These are phyloP conservation scores for Eilema sororculum DNA, from an alignment of 2,888 invertebrate genomes.

Conservation along the genomic window DNA sequence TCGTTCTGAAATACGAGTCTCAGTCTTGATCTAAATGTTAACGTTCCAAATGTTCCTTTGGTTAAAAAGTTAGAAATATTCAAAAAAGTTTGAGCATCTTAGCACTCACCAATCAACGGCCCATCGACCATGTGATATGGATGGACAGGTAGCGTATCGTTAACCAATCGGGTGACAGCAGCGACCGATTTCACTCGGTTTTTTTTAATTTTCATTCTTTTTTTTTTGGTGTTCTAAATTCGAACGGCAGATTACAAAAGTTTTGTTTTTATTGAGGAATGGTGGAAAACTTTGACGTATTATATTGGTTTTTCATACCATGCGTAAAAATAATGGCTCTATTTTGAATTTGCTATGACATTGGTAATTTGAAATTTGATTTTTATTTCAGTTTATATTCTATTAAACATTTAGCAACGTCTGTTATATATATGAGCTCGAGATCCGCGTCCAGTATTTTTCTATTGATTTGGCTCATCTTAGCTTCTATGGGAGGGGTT, in stretches of 20 bases:
- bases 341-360: conserved; percentile 31
- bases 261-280: conserved; percentile 19
- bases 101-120: conserved; percentile 36
- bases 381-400: neutral
- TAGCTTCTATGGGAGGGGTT: too few relatives aligned
- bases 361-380: too few relatives aligned
- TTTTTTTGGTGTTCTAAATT: conserved; percentile 21
- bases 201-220: conserved; percentile 14
- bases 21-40: too few relatives aligned
- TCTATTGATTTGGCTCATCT: too few relatives aligned
- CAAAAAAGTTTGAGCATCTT: conserved; percentile 24
- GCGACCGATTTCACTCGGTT: conserved; percentile 34
- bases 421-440: too few relatives aligned
- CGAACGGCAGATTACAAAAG: conserved; percentile 45
- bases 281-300: conserved; percentile 33
- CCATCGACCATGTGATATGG: conserved; percentile 40
- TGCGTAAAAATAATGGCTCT: conserved; percentile 25
- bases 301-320: conserved; percentile 27
- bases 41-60: too few relatives aligned
- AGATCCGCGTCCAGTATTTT: too few relatives aligned
- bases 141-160: conserved; percentile 38
- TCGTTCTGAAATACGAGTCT: too few relatives aligned
- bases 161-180: conserved; percentile 47
- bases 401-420: neutral
- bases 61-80: too few relatives aligned